A percentile compares a stretch with the other conserved stretches of the same genome.
Evolutionary conservation across 2,797 vertebrate species (phyloP).

Genomic region (Ctenopoma kingsleyae): DNA sequence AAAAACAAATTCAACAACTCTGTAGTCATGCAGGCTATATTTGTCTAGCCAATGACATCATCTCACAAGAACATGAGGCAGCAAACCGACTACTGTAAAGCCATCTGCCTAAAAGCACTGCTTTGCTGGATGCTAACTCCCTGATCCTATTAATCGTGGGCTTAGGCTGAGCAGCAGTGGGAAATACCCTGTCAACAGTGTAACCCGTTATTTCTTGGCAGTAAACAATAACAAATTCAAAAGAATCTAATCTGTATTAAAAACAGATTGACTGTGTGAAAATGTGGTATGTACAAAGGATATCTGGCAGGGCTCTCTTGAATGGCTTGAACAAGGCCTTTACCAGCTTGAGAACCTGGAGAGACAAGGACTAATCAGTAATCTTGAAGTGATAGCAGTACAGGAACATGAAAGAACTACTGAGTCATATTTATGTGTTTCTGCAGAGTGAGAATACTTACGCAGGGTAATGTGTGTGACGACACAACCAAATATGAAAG

Average conservation of each 20-base stretch:
- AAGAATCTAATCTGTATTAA: conserved; percentile 4
- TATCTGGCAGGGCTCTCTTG: conserved; percentile 97
- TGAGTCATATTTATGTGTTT: not conserved
- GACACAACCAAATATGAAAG: conserved; percentile 97
- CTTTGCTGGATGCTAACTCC: conserved; percentile 36
- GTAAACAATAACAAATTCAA: not conserved
- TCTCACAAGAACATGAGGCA: conserved; percentile 44
- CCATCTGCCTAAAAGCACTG: conserved; percentile 58
- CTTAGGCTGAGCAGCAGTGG: conserved; percentile 50
- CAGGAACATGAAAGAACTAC: not conserved
- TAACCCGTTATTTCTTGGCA: conserved; percentile 12
- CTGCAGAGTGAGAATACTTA: conserved; percentile 77
- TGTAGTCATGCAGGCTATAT: conserved; percentile 26
- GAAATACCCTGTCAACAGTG: conserved; percentile 46
- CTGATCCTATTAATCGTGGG: conserved; percentile 69
- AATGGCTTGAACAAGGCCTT: conserved; percentile 88
- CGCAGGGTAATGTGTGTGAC: conserved; percentile 94
- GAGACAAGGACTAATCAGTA: conserved; percentile 14
- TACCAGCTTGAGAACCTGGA: conserved; percentile 88
- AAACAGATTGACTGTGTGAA: not conserved
- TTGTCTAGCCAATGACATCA: conserved; percentile 36
- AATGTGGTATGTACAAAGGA: conserved; percentile 83
- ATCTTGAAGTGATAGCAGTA: not conserved
- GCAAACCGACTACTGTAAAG: conserved; percentile 45
- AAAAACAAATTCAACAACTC: conserved; percentile 11